A percentile compares a stretch with the other conserved stretches of the same genome.
These are phyloP conservation scores for Coccyzus lansbergi DNA, from an alignment of 2,797 vertebrate genomes.

Conservation along the genomic window DNA sequence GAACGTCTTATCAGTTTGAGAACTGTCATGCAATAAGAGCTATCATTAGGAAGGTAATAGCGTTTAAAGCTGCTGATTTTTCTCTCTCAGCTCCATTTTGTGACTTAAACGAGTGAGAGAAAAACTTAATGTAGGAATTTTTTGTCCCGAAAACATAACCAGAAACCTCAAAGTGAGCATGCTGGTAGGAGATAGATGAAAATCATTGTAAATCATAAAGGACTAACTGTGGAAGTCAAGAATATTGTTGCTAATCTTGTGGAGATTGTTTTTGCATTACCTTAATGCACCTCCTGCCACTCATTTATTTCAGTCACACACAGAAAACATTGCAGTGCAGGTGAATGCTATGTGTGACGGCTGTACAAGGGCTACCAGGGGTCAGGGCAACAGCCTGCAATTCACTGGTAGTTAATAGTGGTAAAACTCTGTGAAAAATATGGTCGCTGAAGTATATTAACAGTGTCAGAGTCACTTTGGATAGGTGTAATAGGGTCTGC, in stretches of 20 bases:
- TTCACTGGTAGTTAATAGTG: not conserved
- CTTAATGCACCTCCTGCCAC: conserved; percentile 46
- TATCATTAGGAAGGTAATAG: conserved; percentile 82
- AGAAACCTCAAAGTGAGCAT: conserved; percentile 32
- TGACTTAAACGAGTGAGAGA: conserved; percentile 70
- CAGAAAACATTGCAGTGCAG: conserved; percentile 52
- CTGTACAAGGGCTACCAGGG: conserved; percentile 4
- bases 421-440: conserved; percentile 39
- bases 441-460: conserved; percentile 21
- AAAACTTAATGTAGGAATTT: conserved; percentile 43
- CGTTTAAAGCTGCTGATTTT: conserved; percentile 78
- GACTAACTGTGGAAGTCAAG: not conserved
- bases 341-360: conserved; percentile 34
- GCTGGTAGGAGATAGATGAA: conserved; percentile 3
- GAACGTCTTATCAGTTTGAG: conserved; percentile 78
- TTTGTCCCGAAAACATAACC: conserved; percentile 58
- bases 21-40: conserved; percentile 74
- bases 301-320: conserved; percentile 66
- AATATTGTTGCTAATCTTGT: conserved; percentile 42
- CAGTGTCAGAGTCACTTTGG: conserved; percentile 40
- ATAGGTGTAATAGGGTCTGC: conserved; percentile 35
- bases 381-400: conserved; percentile 27
- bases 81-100: conserved; percentile 70
- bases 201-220: not conserved
- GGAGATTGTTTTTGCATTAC: conserved; percentile 32